A percentile compares a stretch with the other conserved stretches of the same genome.
Evolutionary conservation across 2,113 vertebrate species (phyloP).

Genomic region (Menidia beryllina): DNA sequence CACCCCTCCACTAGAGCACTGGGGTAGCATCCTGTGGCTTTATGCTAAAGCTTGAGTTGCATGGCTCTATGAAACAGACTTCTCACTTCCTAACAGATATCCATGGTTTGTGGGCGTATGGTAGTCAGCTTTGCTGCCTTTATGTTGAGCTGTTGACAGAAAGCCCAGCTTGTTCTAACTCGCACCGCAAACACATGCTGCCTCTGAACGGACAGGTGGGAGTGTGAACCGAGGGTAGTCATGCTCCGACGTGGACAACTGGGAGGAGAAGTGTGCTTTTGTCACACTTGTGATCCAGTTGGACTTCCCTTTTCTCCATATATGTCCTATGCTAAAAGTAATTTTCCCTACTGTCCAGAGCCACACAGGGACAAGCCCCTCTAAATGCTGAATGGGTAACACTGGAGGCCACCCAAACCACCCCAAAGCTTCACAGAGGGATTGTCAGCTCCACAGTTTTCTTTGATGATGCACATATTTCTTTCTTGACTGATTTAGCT

Average conservation of each 20-base stretch:
- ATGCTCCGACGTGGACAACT: constrained; percentile 53
- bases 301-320: constrained; percentile 5
- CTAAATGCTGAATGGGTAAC: neutral
- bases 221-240: constrained; percentile 1
- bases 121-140: neutral
- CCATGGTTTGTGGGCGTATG: neutral
- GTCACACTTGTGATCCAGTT: neutral
- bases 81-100: neutral
- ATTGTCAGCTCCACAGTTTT: neutral
- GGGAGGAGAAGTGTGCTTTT: constrained; percentile 11
- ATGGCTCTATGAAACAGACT: neutral
- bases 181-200: constrained; percentile 53
- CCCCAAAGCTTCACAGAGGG: neutral
- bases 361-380: neutral
- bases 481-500: constrained; percentile 18
- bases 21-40: neutral
- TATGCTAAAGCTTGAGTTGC: neutral
- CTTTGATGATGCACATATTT: neutral
- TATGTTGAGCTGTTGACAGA: constrained; percentile 12
- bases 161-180: constrained; percentile 19
- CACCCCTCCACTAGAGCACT: neutral
- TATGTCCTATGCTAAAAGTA: neutral
- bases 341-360: neutral
- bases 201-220: constrained; percentile 56
- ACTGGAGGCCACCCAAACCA: neutral